Evolutionary conservation across 2,888 invertebrate genomes (phyloP), one percentile per base, ranked within the genome.

Genomic region (Plebejus melissa): DNA sequence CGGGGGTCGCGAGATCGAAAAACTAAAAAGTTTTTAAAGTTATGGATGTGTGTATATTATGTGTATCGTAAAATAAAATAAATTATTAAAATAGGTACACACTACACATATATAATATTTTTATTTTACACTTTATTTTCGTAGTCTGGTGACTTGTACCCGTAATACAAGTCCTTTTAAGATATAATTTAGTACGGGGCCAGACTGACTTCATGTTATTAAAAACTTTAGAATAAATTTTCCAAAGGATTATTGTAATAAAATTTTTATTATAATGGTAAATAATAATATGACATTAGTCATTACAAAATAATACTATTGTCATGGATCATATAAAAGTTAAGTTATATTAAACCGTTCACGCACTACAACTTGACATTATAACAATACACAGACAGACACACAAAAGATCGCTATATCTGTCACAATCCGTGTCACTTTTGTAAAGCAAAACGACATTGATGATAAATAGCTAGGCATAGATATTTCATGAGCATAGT

Each of bases 351-450:
- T 65, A 65, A 65, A 65, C 36, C 65, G 74, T 74, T 60, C 74
- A 32, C 60, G 46, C 9, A 32, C 36, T 60, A 28, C 70, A 77
- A 77, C 76, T 77, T 77, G 77, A 77, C 78, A 69, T 74, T 78
- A 69, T 74, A 74, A 79, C 75, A 81, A 81, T 78, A 76, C 76
- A 70, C 71, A 72, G 74, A 76, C 76, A 77, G 76, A 77, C 36
- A 79, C 78, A 79, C 77, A 75, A 77, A 76, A 74, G 72, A 72
- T 57, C 65, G 76, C 4, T 65, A 78, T 78, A 84, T 85, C 83
- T 80, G 69, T 81, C 80, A 82, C 82, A 82, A 84, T 83, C 81
- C 76, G 74, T 79, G 65, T 41, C 46, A 69, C 77, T 77, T 65
- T 65, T 79, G 82, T 82, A 82, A 83, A 81, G 78, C 81, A 79